These are phyloP conservation scores for Lordiphosa andalusiaca DNA, from an alignment of 2,888 invertebrate species.

Conservation along the genomic window DNA sequence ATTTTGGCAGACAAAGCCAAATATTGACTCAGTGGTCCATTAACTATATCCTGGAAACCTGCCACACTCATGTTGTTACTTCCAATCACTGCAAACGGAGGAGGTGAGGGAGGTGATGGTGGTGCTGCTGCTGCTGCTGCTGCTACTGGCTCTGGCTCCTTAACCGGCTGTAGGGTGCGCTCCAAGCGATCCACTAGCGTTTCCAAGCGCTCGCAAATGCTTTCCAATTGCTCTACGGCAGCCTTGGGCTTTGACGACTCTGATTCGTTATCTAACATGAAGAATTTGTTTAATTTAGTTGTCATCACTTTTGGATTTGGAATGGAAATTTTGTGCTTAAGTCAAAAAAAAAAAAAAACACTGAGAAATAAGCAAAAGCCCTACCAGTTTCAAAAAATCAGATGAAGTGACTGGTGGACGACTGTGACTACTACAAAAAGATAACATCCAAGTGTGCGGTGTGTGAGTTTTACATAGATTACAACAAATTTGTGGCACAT, in stretches of 20 bases:
- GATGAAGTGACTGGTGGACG: constrained; percentile 1
- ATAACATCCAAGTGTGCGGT: background rate
- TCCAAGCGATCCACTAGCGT: constrained; percentile 87
- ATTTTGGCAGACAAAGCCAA: constrained; percentile 88
- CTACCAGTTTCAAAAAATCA: background rate
- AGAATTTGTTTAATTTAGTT: background rate
- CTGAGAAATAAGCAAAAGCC: constrained; percentile 7
- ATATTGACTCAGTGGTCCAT: constrained; percentile 88
- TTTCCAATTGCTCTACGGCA: constrained; percentile 83
- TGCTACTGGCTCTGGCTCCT: constrained; percentile 27
- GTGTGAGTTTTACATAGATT: too few relatives aligned
- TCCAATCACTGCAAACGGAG: constrained; percentile 38
- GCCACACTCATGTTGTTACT: constrained; percentile 85
- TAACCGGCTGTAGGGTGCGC: constrained; percentile 76
- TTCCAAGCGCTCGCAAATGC: constrained; percentile 86
- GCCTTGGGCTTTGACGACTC: constrained; percentile 81
- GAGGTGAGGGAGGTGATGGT: constrained; percentile 30
- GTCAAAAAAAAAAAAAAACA: constrained; percentile 1
- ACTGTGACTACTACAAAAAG: constrained; percentile 11
- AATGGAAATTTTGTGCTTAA: background rate
- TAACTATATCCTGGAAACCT: constrained; percentile 87
- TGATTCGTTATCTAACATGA: constrained; percentile 78
- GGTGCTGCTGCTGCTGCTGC: constrained; percentile 10
- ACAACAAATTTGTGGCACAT: too few relatives aligned
- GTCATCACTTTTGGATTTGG: background rate